Percentiles rank a stretch among this genome's conserved stretches.
Conservation (phyloP, 2,888 invertebrate genomes). For the Horisme vitalbata region DNA sequence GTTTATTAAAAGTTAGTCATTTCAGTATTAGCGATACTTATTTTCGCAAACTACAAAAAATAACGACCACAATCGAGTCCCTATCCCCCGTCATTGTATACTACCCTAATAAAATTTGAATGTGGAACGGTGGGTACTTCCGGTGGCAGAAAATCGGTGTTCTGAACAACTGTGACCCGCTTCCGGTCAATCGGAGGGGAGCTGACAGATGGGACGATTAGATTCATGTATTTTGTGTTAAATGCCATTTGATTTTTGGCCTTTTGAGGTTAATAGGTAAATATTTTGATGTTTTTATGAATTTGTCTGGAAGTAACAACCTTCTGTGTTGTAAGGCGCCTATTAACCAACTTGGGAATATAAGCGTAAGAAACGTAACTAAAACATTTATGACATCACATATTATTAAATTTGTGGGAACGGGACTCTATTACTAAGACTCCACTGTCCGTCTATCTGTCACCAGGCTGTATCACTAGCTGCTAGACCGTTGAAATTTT, state of each 20-base stretch:
- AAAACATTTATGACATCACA: too few relatives aligned
- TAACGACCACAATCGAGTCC: constrained; percentile 35
- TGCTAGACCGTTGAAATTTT: too few relatives aligned
- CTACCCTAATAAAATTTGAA: constrained; percentile 79
- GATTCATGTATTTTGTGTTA: constrained; percentile 68
- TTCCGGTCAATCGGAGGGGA: constrained; percentile 77
- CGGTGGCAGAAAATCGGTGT: constrained; percentile 81
- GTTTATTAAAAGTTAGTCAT: too few relatives aligned
- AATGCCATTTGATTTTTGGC: constrained; percentile 60
- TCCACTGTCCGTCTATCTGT: too few relatives aligned
- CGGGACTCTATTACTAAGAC: too few relatives aligned
- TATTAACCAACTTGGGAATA: too few relatives aligned
- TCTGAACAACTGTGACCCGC: constrained; percentile 77
- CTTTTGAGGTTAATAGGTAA: constrained; percentile 33
- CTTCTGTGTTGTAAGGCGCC: too few relatives aligned
- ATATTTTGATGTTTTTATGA: constrained; percentile 2
- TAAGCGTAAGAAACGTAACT: too few relatives aligned
- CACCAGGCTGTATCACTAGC: too few relatives aligned
- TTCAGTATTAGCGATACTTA: too few relatives aligned
- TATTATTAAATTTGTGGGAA: too few relatives aligned
- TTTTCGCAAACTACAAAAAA: constrained; percentile 23
- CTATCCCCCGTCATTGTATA: constrained; percentile 58
- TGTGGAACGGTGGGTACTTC: constrained; percentile 77
- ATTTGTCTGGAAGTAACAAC: too few relatives aligned
- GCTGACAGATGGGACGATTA: constrained; percentile 78